Base-by-base conservation (phyloP, 1,140 invertebrate genomes). In the Zeugodacus cucurbitae region DNA sequence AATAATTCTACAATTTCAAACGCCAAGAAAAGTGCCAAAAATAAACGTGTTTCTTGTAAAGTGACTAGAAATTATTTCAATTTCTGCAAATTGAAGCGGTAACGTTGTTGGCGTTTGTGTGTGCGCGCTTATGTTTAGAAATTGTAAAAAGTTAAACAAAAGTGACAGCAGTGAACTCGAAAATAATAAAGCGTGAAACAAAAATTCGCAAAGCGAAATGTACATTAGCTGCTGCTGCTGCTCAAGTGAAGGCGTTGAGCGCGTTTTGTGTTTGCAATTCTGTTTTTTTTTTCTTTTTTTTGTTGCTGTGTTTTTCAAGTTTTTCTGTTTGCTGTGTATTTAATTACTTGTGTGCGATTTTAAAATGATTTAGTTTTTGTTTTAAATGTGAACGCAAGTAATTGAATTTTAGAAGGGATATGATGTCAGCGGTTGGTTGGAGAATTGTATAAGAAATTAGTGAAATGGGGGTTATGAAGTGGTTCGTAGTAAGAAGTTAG, bases 171-270 rank as follows among this genome's bases (percentile, higher is more conserved):
- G 58, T 87, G 85, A 87, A 87, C 54, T 87, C 58, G 58, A 87
- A 87, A 87, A 87, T 87, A 87, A 87, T 87, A 59, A 82, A 82
- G 74, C 74, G 74, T 82, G 74, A 48, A 82, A 82, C n/a, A 54
- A 48, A 62, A 48, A 59, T 58, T 54, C 22, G 54, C 58, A 59
- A 87, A 87, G 85, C 54, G 20, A 87, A 87, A 37, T 87, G 54
- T 41, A 59, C 26, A 59, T 48, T 82, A 48, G 11, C 41, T 48
- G 34, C 32, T 59, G 48, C 48, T 41, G 29, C 67, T 7, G 67
- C 11, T 22, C 5, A 37, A 37, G 64, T 5, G 64, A 32, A 74
- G 20, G 34, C 6, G 70, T 4, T 6, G 74, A n/a, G 44, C 22
- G 74, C 34, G 3, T 26, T 82, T 82, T 82, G 37, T 82, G 41